Evolutionary conservation across 2,797 vertebrate genomes (phyloP), one percentile per base, ranked within the genome.

Genomic region (Poeciliopsis infans): DNA sequence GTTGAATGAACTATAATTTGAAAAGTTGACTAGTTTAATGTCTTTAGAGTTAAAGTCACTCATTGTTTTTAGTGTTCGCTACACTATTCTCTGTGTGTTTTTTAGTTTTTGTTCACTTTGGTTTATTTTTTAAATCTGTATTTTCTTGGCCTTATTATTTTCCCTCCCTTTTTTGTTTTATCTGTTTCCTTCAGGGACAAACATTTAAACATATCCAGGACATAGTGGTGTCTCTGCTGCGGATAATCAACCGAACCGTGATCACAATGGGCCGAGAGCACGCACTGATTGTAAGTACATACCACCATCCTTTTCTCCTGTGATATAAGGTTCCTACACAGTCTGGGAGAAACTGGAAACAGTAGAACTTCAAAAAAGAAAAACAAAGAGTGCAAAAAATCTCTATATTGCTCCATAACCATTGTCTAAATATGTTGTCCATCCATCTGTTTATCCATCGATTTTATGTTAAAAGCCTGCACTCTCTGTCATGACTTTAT

Each of bases 251-350:
- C 95, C 86, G 84, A 78, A 97, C 96, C 0, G 97, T 99, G 91
- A 98, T 99, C 94, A 96, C 94, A 0, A 98, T 99, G 98, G 97
- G 96, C 25, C 92, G 97, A 84, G 98, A 98, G 57, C 97, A 98
- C 2, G 36, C 92, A 53, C 94, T 98, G 81, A 99, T 97, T 49
- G 98, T 99, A 88, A 99, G 98, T 99, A 84, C 79, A 80, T 4
- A 36, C 28, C 36, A 12, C 20, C 64, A 31, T 72, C 5, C 33
- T 5, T 16, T n/a, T 11, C n/a, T n/a, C 16, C 16, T 7, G 28
- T 1, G 2, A 43, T 43, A 1, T 20, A 59, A 5, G 0, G 20
- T 20, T 41, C 3, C 23, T 8, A 45, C 23, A 68, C 20, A 15
- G 39, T 13, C 43, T n/a, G 25, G 25, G 28, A 45, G 68, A 45